Base-by-base conservation (phyloP, 2,113 vertebrate genomes). In the Callipepla squamata region DNA sequence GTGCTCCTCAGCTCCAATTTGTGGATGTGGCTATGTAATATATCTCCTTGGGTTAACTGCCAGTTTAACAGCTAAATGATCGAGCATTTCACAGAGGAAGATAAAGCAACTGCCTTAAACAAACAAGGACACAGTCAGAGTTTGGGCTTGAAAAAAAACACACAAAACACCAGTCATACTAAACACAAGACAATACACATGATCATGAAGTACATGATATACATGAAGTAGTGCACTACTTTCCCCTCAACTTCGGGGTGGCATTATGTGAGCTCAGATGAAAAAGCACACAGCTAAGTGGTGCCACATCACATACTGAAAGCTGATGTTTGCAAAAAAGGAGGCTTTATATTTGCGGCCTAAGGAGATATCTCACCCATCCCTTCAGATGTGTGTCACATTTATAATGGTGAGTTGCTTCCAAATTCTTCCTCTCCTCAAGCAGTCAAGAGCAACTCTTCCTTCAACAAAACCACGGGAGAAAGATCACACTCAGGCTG, bases 321-420 rank as follows among this genome's bases (percentile, higher is more conserved):
- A 16, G 78, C 73, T 26, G 59, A 17, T 26, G 80, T n/a, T 84
- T 74, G 85, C 90, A 74, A 74, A 79, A 79, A 74, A 79, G 85
- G 85, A 88, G 79, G 68, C 67, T 61, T 66, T 17, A 7, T 14
- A 17, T 13, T 74, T 4, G 1, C 40, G 38, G 85, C 73, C 90
- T 8, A 2, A 55, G 85, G 74, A 79, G 74, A 14, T 8, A 11
- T 65, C 85, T 92, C 45, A 21, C 19, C 70, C 84, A 9, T 30
- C 66, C 78, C 78, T 42, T 40, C 2, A 6, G 65, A 50, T 23
- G 38, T 5, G n/a, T n/a, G 65, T 23, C 84, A 11, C 28, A 7
- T 6, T 32, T 42, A 73, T 4, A 7, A 66, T 1, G 16, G 69
- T 32, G 16, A 53, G 36, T 26, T 22, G 48, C 11, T 11, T 81